phyloP scores from a whole-genome alignment of 2,888 invertebrate genomes.

The Caenorhabditis doughertyi region DNA sequence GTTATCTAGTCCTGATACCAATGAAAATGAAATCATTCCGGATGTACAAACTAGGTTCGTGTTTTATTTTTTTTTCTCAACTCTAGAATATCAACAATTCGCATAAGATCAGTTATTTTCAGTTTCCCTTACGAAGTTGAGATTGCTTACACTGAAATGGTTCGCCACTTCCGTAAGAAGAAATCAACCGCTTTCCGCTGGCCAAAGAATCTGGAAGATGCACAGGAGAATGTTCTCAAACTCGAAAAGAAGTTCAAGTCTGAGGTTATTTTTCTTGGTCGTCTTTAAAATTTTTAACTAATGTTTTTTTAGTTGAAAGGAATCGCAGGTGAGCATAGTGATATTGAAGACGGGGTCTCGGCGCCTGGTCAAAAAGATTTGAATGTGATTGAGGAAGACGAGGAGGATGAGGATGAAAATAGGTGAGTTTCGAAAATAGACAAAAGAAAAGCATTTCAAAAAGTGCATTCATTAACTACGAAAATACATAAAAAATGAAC shows the following conservation, averaged over 20 bases:
- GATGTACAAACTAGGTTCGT: constrained; percentile 20
- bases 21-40: neutral
- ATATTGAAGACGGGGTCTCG: neutral
- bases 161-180: constrained; percentile 30
- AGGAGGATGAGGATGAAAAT: constrained; percentile 49
- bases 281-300: neutral
- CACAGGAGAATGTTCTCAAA: constrained; percentile 32
- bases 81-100: neutral
- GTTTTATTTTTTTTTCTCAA: neutral
- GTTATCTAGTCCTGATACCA: neutral
- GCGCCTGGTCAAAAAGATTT: constrained; percentile 11
- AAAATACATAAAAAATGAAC: constrained; percentile 2
- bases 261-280: constrained; percentile 3
- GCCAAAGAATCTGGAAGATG: constrained; percentile 61
- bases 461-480: constrained; percentile 14
- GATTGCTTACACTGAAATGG: constrained; percentile 38
- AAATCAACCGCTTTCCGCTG: neutral
- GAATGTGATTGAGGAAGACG: constrained; percentile 55
- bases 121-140: constrained; percentile 61
- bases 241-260: constrained; percentile 45
- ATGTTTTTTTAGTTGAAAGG: constrained; percentile 34
- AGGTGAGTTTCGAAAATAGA: constrained; percentile 1
- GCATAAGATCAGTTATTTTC: neutral
- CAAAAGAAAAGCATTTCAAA: too few relatives aligned
- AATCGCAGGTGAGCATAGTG: constrained; percentile 24